Percentiles rank a stretch among this genome's conserved stretches.
Conservation (phyloP, 2,113 vertebrate genomes). For the Thamnaconus septentrionalis region DNA sequence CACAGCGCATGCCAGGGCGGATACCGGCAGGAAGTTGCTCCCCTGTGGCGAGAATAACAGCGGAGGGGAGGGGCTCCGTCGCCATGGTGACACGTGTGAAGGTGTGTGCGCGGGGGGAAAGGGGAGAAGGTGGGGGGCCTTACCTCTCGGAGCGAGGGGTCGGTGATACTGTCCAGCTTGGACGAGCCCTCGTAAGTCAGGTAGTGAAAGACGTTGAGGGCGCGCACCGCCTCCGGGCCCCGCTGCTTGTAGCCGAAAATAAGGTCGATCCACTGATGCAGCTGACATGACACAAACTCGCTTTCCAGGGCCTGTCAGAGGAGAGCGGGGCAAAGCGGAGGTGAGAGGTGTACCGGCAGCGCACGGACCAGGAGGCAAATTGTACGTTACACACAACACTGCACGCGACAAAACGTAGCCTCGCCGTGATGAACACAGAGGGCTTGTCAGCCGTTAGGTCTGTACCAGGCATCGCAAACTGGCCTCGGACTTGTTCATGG, state of each 20-base stretch:
- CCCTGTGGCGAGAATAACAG: constrained; percentile 9
- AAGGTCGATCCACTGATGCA: constrained; percentile 99
- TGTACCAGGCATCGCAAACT: too few relatives aligned
- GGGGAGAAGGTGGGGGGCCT: constrained; percentile 19
- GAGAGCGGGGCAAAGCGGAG: constrained; percentile 68
- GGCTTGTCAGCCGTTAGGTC: background rate
- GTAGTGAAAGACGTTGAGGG: constrained; percentile 97
- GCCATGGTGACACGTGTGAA: constrained; percentile 24
- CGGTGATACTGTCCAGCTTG: constrained; percentile 89
- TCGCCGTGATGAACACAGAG: constrained; percentile 1
- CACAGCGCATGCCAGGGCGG: constrained; percentile 42
- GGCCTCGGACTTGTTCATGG: too few relatives aligned
- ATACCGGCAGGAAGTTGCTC: constrained; percentile 46
- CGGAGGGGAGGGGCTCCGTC: constrained; percentile 8
- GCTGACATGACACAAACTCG: constrained; percentile 98
- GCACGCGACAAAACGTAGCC: constrained; percentile 18
- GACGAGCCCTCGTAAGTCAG: constrained; percentile 94
- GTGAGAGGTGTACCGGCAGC: constrained; percentile 48
- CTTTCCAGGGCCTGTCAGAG: constrained; percentile 93
- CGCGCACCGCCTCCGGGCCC: constrained; percentile 93
- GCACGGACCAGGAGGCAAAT: constrained; percentile 25
- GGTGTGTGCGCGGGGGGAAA: too few relatives aligned
- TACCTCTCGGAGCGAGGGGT: constrained; percentile 92
- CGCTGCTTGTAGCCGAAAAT: constrained; percentile 99
- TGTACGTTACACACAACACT: constrained; percentile 22